phyloP scores from a whole-genome alignment of 2,797 vertebrate species.

The Falco peregrinus region DNA sequence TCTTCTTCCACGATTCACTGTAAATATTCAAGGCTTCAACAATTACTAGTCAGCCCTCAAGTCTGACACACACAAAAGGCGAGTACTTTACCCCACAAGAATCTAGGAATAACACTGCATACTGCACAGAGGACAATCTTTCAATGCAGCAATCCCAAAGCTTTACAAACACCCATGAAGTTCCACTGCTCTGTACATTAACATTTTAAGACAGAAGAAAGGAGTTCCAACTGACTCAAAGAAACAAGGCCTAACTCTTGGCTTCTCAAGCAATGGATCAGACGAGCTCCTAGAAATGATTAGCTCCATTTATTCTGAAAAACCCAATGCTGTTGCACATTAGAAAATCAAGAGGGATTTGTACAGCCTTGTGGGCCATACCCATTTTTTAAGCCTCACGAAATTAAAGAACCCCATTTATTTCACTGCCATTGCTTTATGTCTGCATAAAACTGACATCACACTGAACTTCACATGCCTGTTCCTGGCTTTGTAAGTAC shows the following conservation, averaged over 20 bases:
- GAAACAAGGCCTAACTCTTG: not conserved
- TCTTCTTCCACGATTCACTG: not conserved
- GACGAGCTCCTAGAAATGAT: not conserved
- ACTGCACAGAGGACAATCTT: not conserved
- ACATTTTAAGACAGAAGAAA: conserved; percentile 22
- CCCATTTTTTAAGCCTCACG: conserved; percentile 42
- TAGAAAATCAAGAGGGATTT: conserved; percentile 20
- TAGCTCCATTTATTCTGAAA: conserved; percentile 27
- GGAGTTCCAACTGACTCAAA: not conserved
- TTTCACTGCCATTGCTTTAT: conserved; percentile 25
- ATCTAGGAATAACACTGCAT: not conserved
- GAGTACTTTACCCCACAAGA: not conserved
- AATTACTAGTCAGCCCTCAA: not conserved
- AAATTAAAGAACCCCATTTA: conserved; percentile 35
- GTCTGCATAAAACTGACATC: not conserved
- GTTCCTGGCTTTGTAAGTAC: not conserved
- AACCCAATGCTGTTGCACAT: not conserved
- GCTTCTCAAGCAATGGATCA: conserved; percentile 20
- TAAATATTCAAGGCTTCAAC: not conserved
- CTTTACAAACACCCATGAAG: conserved; percentile 1
- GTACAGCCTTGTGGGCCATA: not conserved
- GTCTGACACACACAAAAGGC: not conserved
- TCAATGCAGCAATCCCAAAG: not conserved
- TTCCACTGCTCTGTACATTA: not conserved
- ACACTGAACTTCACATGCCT: not conserved